Base-by-base conservation (phyloP, 2,113 vertebrate species). In the Chloebia gouldiae region DNA sequence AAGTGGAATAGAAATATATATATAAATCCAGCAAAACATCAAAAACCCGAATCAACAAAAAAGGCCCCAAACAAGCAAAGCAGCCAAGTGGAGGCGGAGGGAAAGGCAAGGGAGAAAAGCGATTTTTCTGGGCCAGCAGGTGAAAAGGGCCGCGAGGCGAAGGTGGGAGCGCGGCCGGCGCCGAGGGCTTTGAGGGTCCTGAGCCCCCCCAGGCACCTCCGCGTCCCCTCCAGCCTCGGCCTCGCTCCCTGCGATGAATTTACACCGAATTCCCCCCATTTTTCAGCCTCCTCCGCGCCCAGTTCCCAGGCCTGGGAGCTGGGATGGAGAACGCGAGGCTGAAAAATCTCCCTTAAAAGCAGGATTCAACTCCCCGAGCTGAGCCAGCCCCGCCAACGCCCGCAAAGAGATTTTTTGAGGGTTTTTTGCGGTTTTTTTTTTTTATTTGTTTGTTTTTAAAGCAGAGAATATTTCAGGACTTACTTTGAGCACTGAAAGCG, bases 401-500 rank as follows among this genome's bases (percentile, higher is more conserved):
- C 93, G 57, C 93, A 87, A 96, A 94, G 15, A 86, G 56, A 85
- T 81, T 14, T 10, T 35, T 60, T 31, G 6, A 22, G 42, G 42
- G 5, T 21, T 45, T n/a, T 56, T n/a, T 40, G n/a, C n/a, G n/a
- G n/a, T 40, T 11, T 13, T 22, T n/a, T n/a, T n/a, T n/a, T 28
- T 18, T 23, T 23, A 6, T 23, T 28, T 21, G 35, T 30, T 30
- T 24, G 15, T 28, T 16, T 53, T 40, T 6, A 6, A 94, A 96
- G 63, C 56, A 92, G 95, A 94, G 90, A 96, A 94, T 89, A 96
- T 97, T 95, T 81, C 82, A 88, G 87, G 90, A 99, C 98, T 99
- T 98, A 99, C 99, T 98, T 97, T 95, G 96, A 96, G 81, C 95
- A 68, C 90, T 80, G 95, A 95, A 84, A 94, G 65, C 42, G 81